Evolutionary conservation across 2,888 invertebrate species (phyloP).

Genomic region (Phalera bucephala): DNA sequence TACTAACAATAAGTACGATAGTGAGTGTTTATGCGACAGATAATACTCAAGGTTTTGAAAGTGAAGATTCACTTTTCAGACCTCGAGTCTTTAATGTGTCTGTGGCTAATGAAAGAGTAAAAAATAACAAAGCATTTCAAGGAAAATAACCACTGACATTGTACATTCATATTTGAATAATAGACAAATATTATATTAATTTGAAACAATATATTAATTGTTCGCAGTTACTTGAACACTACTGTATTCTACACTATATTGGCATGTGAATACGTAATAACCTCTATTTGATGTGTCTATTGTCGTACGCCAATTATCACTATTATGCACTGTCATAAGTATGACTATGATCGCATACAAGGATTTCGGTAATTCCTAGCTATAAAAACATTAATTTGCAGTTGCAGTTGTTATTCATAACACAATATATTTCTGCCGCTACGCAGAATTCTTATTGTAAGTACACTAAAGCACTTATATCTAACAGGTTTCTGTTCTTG

Average conservation of each 20-base stretch:
- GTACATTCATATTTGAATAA: too few relatives aligned
- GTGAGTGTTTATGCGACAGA: background rate
- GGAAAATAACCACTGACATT: too few relatives aligned
- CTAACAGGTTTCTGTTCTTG: too few relatives aligned
- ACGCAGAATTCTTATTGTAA: too few relatives aligned
- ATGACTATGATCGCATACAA: slow-evolving; percentile 7
- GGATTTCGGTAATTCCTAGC: slow-evolving; percentile 15
- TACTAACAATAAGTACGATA: slow-evolving; percentile 2
- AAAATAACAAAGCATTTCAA: too few relatives aligned
- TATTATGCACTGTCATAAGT: slow-evolving; percentile 18
- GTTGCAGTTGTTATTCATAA: background rate
- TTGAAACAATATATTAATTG: too few relatives aligned
- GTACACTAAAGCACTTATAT: too few relatives aligned
- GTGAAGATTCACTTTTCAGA: background rate
- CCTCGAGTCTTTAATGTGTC: too few relatives aligned
- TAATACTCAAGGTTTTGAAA: background rate
- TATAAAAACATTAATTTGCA: slow-evolving; percentile 1
- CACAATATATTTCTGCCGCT: background rate
- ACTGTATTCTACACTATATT: too few relatives aligned
- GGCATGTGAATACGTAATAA: slow-evolving; percentile 1
- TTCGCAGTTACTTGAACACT: too few relatives aligned
- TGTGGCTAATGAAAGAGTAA: too few relatives aligned
- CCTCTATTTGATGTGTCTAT: slow-evolving; percentile 23
- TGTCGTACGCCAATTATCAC: slow-evolving; percentile 18
- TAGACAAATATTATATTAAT: too few relatives aligned